Base-by-base conservation (phyloP, 2,797 vertebrate genomes). In the Odontamblyopus rebecca region DNA sequence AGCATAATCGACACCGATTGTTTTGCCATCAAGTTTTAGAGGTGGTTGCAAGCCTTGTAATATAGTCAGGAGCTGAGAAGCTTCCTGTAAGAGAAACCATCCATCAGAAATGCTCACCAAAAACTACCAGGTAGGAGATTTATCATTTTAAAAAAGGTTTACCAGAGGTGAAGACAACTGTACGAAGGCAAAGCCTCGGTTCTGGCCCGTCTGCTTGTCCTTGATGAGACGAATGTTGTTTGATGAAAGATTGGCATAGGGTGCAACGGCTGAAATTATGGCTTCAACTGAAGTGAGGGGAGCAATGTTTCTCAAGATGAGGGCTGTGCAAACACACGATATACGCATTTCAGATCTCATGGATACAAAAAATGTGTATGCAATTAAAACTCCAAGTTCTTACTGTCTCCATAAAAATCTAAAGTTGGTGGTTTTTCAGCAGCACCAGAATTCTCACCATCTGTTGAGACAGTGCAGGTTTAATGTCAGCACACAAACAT, bases 191-290 rank as follows among this genome's bases (percentile, higher is more conserved):
- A 99, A 99, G 27, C 98, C 98, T 91, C 98, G 93, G 82, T 99
- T 99, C 79, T 98, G 97, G 62, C 98, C 97, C 0, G 98, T 99
- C 90, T 98, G 98, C 80, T 98, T 98, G 92, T 99, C 97, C 89
- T 99, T 99, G 90, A 99, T 99, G 71, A 99, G 96, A 51, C 98
- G 96, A 85, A 99, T 98, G 76, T 99, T 99, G 89, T 95, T 96
- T 11, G 97, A 93, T 50, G 96, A 95, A 76, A 99, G 93, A 81
- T 97, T 99, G 1, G 97, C 98, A 38, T 98, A 99, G 0, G 98
- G 98, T 72, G 97, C 95, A 72, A 99, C 86, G 0, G 95, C 94
- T 9, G 95, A 92, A 94, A 99, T 95, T 79, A 99, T 99, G 80
- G 96, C 97, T 75, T 99, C 98, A 81, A 99, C 96, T 0, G 95